Base-by-base conservation (phyloP, 2,888 invertebrate genomes). In the Drosophila atripex region DNA sequence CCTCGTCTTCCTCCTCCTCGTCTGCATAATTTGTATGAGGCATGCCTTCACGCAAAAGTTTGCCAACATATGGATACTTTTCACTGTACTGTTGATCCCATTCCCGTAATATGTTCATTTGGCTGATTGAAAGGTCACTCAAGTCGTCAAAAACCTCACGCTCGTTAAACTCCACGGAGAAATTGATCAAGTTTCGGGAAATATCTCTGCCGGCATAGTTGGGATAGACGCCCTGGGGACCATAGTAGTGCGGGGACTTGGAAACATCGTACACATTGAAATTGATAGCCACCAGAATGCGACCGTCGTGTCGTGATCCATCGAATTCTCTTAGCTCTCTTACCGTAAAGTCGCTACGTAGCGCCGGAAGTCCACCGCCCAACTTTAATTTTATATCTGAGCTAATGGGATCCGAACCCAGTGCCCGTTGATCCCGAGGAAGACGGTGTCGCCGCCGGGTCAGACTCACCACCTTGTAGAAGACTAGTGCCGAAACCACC, bases 171-270 rank as follows among this genome's bases (percentile, higher is more conserved):
- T 64, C 60, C 1, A 47, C 41, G 2, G 77, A 51, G 16, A 71
- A 77, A 14, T 80, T 71, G 0, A 80, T 69, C 32, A 80, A 60
- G 25, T 57, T 58, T 1, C 78, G 54, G 0, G 79, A 80, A 35
- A 79, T 83, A 28, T 79, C 78, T 14, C 66, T 41, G 0, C 79
- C 79, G 2, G 78, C 79, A 51, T 75, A 75, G n/a, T 71, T 58
- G 1, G 85, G 73, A 56, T 80, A 71, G 6, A 60, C 35, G 7
- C 79, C 79, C 8, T 23, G 39, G 14, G 28, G n/a, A 0, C 82
- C 85, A 30, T 84, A 80, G 25, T 71, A 69, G 25, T 80, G 63
- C 7, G 25, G 55, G 8, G 85, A 66, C 12, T 16, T 14, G 1
- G 79, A 57, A 0, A 80, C 79, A 53, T 80, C 79, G 30, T 80